These are phyloP conservation scores for Urocolius indicus DNA, from an alignment of 2,113 vertebrate species.

Conservation along the genomic window DNA sequence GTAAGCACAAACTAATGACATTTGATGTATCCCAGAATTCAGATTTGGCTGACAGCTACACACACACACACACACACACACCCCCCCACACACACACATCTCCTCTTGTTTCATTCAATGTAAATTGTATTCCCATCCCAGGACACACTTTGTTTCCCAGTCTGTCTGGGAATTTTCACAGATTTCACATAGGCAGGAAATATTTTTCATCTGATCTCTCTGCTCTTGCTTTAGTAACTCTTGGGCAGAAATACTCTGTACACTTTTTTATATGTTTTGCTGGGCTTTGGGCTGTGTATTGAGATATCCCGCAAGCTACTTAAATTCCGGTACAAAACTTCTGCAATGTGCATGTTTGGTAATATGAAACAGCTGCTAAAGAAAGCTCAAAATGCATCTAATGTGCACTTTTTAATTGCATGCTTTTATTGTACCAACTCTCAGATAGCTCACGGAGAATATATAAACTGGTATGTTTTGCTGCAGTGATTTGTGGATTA, in stretches of 20 bases:
- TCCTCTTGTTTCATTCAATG: background rate
- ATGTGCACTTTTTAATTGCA: slow-evolving; percentile 40
- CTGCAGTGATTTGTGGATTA: background rate
- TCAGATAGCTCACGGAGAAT: slow-evolving; percentile 3
- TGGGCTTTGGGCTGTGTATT: slow-evolving; percentile 1
- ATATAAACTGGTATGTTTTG: background rate
- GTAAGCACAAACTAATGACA: background rate
- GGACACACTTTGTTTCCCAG: background rate
- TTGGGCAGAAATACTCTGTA: background rate
- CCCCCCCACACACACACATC: background rate
- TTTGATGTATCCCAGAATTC: background rate
- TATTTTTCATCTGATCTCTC: background rate
- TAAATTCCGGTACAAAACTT: slow-evolving; percentile 32
- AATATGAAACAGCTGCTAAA: slow-evolving; percentile 53
- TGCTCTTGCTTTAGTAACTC: background rate
- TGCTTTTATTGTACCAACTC: background rate
- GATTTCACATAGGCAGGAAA: background rate
- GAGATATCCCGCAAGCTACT: slow-evolving; percentile 26
- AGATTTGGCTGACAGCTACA: background rate
- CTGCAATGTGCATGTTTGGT: slow-evolving; percentile 4
- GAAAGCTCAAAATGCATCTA: slow-evolving; percentile 11
- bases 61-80: background rate
- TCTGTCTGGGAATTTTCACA: background rate
- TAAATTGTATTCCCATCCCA: background rate
- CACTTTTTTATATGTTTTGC: background rate